A percentile compares a stretch with the other conserved stretches of the same genome.
Evolutionary conservation across 2,113 vertebrate species (phyloP).

Genomic region (Ictalurus punctatus): DNA sequence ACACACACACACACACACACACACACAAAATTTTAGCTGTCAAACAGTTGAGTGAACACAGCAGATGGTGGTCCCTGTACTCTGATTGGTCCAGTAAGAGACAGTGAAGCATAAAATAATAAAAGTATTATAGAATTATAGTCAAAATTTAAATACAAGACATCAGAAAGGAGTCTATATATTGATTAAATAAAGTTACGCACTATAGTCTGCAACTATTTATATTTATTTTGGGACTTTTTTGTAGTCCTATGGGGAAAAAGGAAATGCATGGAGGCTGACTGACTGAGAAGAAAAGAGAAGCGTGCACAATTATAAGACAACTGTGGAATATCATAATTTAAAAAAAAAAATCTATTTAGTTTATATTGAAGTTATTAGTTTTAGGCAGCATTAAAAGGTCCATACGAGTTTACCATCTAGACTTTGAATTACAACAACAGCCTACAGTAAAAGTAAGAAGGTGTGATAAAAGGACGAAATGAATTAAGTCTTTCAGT

Average conservation of each 20-base stretch:
- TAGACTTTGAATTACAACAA: neutral
- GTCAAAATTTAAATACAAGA: slow-evolving; percentile 24
- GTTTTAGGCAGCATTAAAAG: neutral
- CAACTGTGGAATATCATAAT: neutral
- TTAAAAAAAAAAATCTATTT: neutral
- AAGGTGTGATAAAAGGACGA: neutral
- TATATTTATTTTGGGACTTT: neutral
- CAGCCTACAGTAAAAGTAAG: neutral
- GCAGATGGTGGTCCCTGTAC: slow-evolving; percentile 34
- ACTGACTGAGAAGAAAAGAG: neutral
- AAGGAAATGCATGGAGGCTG: neutral
- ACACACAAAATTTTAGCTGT: slow-evolving; percentile 21
- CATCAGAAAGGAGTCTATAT: neutral
- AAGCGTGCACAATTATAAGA: neutral
- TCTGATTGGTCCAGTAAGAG: slow-evolving; percentile 39
- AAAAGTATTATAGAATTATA: neutral
- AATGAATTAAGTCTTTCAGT: neutral
- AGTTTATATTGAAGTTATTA: neutral
- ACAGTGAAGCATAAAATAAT: slow-evolving; percentile 32
- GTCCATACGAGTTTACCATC: neutral
- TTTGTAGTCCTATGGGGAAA: neutral
- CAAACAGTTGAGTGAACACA: slow-evolving; percentile 30
- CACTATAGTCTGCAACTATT: neutral
- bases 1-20: slow-evolving; percentile 4
- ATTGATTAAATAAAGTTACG: neutral